phyloP scores from a whole-genome alignment of 2,888 invertebrate genomes.

The Apodemia mormo region DNA sequence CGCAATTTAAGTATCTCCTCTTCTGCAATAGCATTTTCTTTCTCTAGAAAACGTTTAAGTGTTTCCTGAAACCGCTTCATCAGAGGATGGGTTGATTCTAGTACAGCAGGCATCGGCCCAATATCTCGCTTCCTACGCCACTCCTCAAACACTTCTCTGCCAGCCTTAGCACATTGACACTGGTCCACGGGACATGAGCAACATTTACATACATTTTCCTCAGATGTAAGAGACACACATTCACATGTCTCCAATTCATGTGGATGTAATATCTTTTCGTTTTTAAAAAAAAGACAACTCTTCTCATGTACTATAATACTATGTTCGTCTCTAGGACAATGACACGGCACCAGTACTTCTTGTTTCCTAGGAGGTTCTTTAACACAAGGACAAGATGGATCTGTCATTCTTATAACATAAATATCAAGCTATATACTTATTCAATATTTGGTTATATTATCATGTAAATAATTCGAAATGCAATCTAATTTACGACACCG shows the following conservation, averaged over 20 bases:
- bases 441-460: too few relatives aligned
- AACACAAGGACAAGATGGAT: conserved; percentile 50
- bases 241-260: conserved; percentile 46
- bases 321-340: conserved; percentile 59
- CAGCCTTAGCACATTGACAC: conserved; percentile 58
- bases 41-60: conserved; percentile 83
- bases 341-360: conserved; percentile 46
- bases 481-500: too few relatives aligned
- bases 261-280: conserved; percentile 51
- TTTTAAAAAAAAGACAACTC: conserved; percentile 57
- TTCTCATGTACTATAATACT: conserved; percentile 59
- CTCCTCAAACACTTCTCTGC: conserved; percentile 62
- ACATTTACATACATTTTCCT: conserved; percentile 56
- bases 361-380: conserved; percentile 42
- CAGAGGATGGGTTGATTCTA: conserved; percentile 87
- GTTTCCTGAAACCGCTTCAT: conserved; percentile 88
- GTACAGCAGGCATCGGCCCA: conserved; percentile 74
- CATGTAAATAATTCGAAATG: too few relatives aligned
- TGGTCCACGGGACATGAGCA: conserved; percentile 60
- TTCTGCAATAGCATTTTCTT: conserved; percentile 84
- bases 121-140: conserved; percentile 59
- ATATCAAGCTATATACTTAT: neutral
- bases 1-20: conserved; percentile 85
- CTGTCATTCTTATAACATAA: conserved; percentile 28
- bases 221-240: conserved; percentile 55